phyloP scores from a whole-genome alignment of 1,140 invertebrate genomes.

The Venustaconcha ellipsiformis region DNA sequence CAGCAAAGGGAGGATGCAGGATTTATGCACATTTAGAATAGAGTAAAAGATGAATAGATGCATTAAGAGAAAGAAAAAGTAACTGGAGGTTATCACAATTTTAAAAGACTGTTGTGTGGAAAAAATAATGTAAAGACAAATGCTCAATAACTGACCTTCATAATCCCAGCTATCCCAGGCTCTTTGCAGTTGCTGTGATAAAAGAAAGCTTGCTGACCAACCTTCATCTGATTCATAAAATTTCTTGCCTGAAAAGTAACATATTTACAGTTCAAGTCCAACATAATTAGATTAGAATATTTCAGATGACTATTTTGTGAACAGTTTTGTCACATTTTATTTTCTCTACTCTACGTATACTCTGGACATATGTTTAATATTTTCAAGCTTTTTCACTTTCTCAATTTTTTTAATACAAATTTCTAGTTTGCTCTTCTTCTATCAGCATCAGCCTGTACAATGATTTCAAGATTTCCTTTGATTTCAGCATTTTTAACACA shows the following conservation, averaged over 20 bases:
- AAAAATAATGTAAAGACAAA: too few relatives aligned
- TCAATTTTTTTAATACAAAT: not conserved
- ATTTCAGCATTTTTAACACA: too few relatives aligned
- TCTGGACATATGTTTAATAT: not conserved
- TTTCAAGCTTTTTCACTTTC: not conserved
- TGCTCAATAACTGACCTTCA: constrained; percentile 39
- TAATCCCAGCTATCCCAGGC: constrained; percentile 66
- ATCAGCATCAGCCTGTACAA: too few relatives aligned
- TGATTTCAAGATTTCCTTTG: too few relatives aligned
- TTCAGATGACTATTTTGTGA: too few relatives aligned
- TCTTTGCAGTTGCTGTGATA: constrained; percentile 68
- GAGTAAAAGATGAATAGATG: too few relatives aligned
- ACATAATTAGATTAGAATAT: not conserved
- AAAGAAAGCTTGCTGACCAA: constrained; percentile 63
- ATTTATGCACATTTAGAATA: too few relatives aligned
- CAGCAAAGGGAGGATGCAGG: too few relatives aligned
- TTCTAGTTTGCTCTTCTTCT: not conserved
- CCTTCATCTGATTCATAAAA: constrained; percentile 65
- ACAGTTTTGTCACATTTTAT: not conserved
- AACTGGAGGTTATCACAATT: too few relatives aligned
- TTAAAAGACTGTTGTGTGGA: too few relatives aligned
- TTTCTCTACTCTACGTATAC: not conserved
- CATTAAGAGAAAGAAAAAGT: too few relatives aligned
- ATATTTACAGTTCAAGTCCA: not conserved
- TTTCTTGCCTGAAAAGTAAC: constrained; percentile 59